These are phyloP conservation scores for Dromaius novaehollandiae DNA, from an alignment of 2,113 vertebrate species.

Conservation along the genomic window DNA sequence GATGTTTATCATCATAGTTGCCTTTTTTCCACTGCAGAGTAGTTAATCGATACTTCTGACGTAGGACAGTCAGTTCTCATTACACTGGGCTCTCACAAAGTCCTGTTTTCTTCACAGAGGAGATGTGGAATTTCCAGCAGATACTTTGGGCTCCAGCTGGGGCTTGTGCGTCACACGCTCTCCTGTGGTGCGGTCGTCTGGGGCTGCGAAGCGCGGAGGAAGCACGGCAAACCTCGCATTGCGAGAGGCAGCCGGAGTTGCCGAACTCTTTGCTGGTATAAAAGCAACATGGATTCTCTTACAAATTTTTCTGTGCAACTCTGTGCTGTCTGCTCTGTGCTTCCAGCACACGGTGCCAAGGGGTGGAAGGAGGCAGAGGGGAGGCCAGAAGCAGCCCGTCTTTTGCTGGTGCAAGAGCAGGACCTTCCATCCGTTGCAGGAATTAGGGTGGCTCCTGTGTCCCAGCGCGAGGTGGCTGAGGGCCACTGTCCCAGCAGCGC, in stretches of 20 bases:
- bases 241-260: background rate
- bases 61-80: conserved; percentile 43
- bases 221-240: background rate
- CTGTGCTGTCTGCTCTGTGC: background rate
- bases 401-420: background rate
- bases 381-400: background rate
- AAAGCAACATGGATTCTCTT: background rate
- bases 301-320: background rate
- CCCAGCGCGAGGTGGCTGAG: rapidly evolving
- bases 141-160: background rate
- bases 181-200: background rate
- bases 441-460: rapidly evolving
- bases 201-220: background rate
- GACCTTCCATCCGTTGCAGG: background rate
- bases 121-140: background rate
- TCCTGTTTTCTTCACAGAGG: background rate
- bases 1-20: background rate
- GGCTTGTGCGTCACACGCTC: background rate
- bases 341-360: background rate
- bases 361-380: background rate
- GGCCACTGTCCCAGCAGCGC: rapidly evolving
- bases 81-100: background rate
- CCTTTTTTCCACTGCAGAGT: conserved; percentile 3
- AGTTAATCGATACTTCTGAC: conserved; percentile 38
- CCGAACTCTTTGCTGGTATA: background rate